Evolutionary conservation across 2,113 vertebrate species (phyloP).

Genomic region (Miniopterus natalensis): DNA sequence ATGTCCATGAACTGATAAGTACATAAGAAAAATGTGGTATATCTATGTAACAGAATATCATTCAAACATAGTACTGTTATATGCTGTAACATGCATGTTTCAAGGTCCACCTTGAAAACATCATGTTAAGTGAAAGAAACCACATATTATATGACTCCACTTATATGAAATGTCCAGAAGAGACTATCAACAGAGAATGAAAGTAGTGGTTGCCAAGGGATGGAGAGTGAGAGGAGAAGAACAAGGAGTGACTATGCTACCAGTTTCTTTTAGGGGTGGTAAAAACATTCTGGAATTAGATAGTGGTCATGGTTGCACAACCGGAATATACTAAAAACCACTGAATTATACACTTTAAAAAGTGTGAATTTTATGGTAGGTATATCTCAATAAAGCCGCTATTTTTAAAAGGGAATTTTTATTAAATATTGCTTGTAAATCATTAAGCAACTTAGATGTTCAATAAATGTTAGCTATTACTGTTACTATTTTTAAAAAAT

Average conservation of each 20-base stretch:
- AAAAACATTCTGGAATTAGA: conserved; percentile 12
- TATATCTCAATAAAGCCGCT: neutral
- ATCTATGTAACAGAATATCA: neutral
- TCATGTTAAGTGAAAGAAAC: neutral
- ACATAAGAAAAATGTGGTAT: neutral
- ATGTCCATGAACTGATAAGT: neutral
- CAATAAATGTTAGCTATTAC: neutral
- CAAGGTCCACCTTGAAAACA: neutral
- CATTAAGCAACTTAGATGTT: neutral
- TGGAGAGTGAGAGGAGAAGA: neutral
- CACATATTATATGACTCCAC: neutral
- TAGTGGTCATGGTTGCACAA: neutral
- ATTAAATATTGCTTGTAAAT: neutral
- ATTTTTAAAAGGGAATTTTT: neutral
- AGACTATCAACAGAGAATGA: neutral
- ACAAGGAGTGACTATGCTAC: neutral
- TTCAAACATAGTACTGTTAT: neutral
- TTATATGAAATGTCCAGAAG: neutral
- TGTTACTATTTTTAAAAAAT: neutral
- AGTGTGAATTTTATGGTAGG: neutral
- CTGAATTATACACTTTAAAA: neutral
- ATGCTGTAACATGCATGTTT: neutral
- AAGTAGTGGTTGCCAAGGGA: neutral
- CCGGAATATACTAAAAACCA: too few relatives aligned
- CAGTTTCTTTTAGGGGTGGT: neutral